Conservation (phyloP, 2,888 invertebrate genomes). For the Sericinus montela region DNA sequence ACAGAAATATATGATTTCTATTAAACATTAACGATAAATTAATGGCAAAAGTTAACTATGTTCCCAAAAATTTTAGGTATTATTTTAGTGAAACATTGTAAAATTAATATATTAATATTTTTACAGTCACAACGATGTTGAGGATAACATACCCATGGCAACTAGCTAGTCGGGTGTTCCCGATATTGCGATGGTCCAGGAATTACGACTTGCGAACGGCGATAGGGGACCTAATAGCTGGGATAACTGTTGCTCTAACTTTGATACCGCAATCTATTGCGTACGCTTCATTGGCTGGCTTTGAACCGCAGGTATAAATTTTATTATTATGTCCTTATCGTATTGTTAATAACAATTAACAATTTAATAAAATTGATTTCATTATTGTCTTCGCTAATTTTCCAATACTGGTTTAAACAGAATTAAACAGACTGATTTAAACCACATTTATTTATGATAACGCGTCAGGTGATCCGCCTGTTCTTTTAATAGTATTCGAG, state of each 20-base stretch:
- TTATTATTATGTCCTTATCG: neutral
- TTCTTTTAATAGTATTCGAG: too few relatives aligned
- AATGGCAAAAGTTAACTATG: conserved; percentile 9
- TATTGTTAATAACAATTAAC: neutral
- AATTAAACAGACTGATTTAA: too few relatives aligned
- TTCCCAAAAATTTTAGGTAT: neutral
- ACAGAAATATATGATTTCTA: conserved; percentile 6
- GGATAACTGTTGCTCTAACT: conserved; percentile 87
- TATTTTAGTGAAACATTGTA: neutral
- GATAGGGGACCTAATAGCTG: conserved; percentile 85
- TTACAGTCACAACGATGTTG: conserved; percentile 32
- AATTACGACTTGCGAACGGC: conserved; percentile 76
- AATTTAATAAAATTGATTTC: neutral
- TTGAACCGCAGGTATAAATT: conserved; percentile 82
- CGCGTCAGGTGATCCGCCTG: too few relatives aligned
- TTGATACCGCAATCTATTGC: conserved; percentile 89
- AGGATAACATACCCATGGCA: conserved; percentile 41
- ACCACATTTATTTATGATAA: too few relatives aligned
- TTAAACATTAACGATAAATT: conserved; percentile 3
- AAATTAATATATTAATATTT: conserved; percentile 13
- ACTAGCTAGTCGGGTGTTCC: conserved; percentile 56
- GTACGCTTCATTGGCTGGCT: conserved; percentile 85
- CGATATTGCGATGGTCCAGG: conserved; percentile 80
- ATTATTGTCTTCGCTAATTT: too few relatives aligned
- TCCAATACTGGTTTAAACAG: too few relatives aligned